A percentile compares a stretch with the other conserved stretches of the same genome.
Evolutionary conservation across 2,113 vertebrate genomes (phyloP).

Genomic region (Sinocyclocheilus anshuiensis): DNA sequence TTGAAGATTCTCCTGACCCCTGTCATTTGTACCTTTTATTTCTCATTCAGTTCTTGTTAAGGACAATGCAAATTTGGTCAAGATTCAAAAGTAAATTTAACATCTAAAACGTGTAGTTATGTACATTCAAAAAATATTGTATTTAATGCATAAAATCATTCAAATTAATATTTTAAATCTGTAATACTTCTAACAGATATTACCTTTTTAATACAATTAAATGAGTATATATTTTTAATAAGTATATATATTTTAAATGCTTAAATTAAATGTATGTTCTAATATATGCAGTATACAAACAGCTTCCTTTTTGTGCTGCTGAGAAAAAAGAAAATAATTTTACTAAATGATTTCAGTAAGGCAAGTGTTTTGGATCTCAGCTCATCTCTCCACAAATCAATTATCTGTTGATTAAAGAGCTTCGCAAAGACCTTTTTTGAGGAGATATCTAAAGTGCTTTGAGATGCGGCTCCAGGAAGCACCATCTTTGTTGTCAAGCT

Average conservation of each 20-base stretch:
- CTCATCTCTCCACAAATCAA: background rate
- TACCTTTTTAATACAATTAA: background rate
- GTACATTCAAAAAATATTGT: background rate
- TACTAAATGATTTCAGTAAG: background rate
- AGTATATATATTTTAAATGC: background rate
- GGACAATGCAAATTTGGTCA: background rate
- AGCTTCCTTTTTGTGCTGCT: background rate
- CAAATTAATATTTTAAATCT: background rate
- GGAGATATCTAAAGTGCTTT: slow-evolving; percentile 7
- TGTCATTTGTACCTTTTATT: background rate
- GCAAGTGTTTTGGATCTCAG: background rate
- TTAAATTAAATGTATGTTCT: background rate
- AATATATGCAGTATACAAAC: background rate
- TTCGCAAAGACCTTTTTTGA: background rate
- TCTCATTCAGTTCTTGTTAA: background rate
- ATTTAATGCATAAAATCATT: background rate
- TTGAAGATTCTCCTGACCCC: background rate
- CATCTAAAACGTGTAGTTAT: background rate
- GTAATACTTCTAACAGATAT: background rate
- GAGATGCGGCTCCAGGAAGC: background rate
- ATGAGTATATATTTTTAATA: background rate
- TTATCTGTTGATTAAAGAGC: slow-evolving; percentile 14
- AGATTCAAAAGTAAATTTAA: background rate
- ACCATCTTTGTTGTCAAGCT: slow-evolving; percentile 4
- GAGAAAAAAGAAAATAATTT: background rate